Percentiles rank a stretch among this genome's conserved stretches.
These are phyloP conservation scores for Drosophila tristis DNA, from an alignment of 1,140 invertebrate genomes.

Conservation along the genomic window DNA sequence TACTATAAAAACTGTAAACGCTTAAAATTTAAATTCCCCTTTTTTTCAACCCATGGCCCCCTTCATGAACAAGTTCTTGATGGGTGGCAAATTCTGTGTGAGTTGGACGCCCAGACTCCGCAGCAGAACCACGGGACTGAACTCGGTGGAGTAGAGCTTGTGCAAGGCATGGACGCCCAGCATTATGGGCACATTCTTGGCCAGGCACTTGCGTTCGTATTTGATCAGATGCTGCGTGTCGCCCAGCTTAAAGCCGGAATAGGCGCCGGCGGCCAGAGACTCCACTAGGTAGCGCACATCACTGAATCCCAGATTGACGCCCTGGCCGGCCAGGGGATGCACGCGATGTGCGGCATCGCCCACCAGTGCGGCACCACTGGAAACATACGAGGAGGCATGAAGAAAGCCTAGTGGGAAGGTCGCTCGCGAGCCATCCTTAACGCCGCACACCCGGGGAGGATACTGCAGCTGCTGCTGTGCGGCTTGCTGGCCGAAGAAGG, in stretches of 20 bases:
- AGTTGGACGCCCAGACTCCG: constrained; percentile 94
- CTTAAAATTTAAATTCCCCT: constrained; percentile 42
- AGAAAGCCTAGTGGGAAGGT: constrained; percentile 96
- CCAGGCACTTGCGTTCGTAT: constrained; percentile 94
- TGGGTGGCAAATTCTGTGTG: constrained; percentile 90
- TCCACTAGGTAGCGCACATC: constrained; percentile 92
- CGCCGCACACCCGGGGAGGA: constrained; percentile 90
- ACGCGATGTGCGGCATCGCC: constrained; percentile 98
- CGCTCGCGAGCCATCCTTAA: constrained; percentile 89
- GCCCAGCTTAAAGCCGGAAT: constrained; percentile 90
- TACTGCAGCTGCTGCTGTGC: constrained; percentile 86
- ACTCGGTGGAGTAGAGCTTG: constrained; percentile 91
- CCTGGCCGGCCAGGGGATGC: constrained; percentile 98
- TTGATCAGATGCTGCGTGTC: constrained; percentile 89
- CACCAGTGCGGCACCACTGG: constrained; percentile 90
- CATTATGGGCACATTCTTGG: constrained; percentile 95
- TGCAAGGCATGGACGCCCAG: constrained; percentile 94
- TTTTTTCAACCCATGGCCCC: constrained; percentile 72
- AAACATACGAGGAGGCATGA: constrained; percentile 94
- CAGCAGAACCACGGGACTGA: constrained; percentile 91
- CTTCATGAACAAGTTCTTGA: constrained; percentile 87
- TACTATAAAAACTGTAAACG: constrained; percentile 48
- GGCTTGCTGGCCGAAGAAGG: constrained; percentile 59
- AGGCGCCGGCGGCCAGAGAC: constrained; percentile 88
- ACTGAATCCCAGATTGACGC: constrained; percentile 98